Evolutionary conservation across 1,140 invertebrate genomes (phyloP), one percentile per base, ranked within the genome.

Genomic region (Mya arenaria): DNA sequence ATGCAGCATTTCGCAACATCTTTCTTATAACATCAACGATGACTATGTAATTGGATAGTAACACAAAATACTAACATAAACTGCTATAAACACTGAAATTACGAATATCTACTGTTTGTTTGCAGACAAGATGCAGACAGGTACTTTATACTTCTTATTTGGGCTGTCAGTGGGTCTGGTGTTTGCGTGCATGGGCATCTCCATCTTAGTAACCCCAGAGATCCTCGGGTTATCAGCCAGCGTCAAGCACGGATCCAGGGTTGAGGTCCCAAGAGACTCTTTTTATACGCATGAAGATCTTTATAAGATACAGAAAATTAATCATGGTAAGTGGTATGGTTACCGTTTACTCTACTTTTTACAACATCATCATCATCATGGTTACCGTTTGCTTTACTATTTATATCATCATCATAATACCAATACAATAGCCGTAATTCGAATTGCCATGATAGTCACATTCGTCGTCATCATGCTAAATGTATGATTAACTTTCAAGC

Each of bases 161-260:
- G 84, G 79, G 8, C 44, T 85, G 58, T 82, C 79, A 6, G 60
- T 85, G 4, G 78, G 78, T 15, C 48, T 82, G 25, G 84, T 85
- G 23, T 71, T 71, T 48, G 66, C 79, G 0, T 85, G 77, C 19
- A 25, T 75, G 8, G 63, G 36, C 13, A 39, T 52, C 23, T 44
- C 65, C 4, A 60, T 69, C 48, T 58, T 63, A 23, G 4, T n/a
- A n/a, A n/a, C n/a, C 63, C 44, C 19, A 34, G 15, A 52, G 19
- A 32, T 37, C 34, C 15, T 30, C 56, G 10, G 36, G n/a, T 15
- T 13, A 28, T 25, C 23, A 56, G 39, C 5, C 41, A 32, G 28
- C 30, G 39, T 62, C 41, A 32, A 60, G 4, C 4, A 60, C 55
- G 19, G 4, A 28, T 32, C 13, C 10, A 60, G 19, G 34, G 28